Evolutionary conservation across 2,113 vertebrate genomes (phyloP).

Genomic region (Aramus guarauna): DNA sequence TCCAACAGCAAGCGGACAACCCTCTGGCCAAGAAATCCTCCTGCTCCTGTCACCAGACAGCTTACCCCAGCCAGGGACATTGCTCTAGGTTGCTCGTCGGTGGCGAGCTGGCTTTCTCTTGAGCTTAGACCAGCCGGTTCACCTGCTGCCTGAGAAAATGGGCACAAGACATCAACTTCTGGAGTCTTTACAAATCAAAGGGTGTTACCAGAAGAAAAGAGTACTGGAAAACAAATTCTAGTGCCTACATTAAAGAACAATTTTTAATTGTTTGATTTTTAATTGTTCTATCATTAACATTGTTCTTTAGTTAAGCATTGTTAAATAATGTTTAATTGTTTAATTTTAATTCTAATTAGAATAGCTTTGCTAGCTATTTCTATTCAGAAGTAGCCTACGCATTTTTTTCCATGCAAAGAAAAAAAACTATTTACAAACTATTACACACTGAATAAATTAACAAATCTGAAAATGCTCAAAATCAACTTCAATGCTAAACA

Average conservation of each 20-base stretch:
- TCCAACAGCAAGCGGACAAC: slow-evolving; percentile 80
- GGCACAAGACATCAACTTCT: background rate
- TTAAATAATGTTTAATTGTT: background rate
- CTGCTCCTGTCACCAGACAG: slow-evolving; percentile 89
- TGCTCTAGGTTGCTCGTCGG: background rate
- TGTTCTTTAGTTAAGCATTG: no score
- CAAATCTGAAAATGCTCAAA: background rate
- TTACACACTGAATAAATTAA: background rate
- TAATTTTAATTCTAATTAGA: background rate
- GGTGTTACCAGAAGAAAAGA: background rate
- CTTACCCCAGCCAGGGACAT: slow-evolving; percentile 78
- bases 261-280: background rate
- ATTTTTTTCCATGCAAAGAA: background rate
- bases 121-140: background rate
- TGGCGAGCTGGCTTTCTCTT: background rate
- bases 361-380: background rate
- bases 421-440: background rate
- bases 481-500: background rate
- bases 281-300: no score
- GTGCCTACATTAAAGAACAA: background rate
- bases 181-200: background rate
- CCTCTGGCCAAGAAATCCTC: slow-evolving; percentile 86
- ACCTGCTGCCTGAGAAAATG: background rate
- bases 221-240: background rate
- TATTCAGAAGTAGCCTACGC: background rate